Percentiles rank a stretch among this genome's conserved stretches.
These are phyloP conservation scores for Danio aesculapii DNA, from an alignment of 2,797 vertebrate species.

Conservation along the genomic window DNA sequence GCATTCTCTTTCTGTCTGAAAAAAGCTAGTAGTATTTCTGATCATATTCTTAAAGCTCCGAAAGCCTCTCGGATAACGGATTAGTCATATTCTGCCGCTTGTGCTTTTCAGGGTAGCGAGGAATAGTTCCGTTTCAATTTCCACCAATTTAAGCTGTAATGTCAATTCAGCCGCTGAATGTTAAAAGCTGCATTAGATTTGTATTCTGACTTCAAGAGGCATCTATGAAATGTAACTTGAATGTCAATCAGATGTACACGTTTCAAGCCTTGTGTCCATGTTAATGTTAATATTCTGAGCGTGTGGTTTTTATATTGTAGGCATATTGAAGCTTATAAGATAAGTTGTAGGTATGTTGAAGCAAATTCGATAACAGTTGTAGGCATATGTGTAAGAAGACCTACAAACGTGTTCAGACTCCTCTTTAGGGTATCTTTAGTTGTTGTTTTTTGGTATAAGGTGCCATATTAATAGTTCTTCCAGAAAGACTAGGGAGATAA, in stretches of 20 bases:
- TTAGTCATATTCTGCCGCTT: slow-evolving; percentile 44
- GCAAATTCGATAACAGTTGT: not conserved
- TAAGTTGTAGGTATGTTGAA: not conserved
- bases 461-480: too few species aligned
- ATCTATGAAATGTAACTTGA: slow-evolving; percentile 43
- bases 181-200: slow-evolving; percentile 58
- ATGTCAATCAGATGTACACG: slow-evolving; percentile 30
- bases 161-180: slow-evolving; percentile 47
- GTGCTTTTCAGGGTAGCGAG: slow-evolving; percentile 35
- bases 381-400: not conserved
- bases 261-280: slow-evolving; percentile 17
- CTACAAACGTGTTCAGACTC: not conserved
- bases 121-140: slow-evolving; percentile 57
- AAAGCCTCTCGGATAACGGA: slow-evolving; percentile 45
- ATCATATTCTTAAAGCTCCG: slow-evolving; percentile 21
- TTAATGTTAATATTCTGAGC: slow-evolving; percentile 46
- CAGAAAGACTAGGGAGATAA: too few species aligned
- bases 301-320: not conserved
- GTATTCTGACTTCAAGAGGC: slow-evolving; percentile 43
- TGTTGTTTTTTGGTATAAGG: too few species aligned
- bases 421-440: too few species aligned
- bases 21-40: slow-evolving; percentile 6
- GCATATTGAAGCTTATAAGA: not conserved
- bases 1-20: not conserved
- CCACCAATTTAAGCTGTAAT: slow-evolving; percentile 45